A percentile compares a stretch with the other conserved stretches of the same genome.
These are phyloP conservation scores for Cotesia vestalis DNA, from an alignment of 1,140 invertebrate species.

Conservation along the genomic window DNA sequence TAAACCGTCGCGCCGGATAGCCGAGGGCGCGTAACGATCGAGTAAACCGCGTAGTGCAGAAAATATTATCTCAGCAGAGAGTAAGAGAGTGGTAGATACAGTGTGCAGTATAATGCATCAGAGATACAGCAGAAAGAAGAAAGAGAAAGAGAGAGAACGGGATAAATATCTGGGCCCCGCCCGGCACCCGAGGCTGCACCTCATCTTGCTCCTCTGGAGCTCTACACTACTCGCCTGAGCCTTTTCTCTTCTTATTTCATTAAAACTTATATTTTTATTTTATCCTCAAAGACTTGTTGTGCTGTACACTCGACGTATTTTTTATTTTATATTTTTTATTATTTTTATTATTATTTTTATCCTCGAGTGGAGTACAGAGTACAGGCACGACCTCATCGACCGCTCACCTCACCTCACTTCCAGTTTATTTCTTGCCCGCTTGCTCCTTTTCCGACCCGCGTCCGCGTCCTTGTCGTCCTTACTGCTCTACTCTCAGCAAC, in stretches of 20 bases:
- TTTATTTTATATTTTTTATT: constrained; percentile 33
- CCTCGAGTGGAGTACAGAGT: not conserved
- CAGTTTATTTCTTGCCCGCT: constrained; percentile 29
- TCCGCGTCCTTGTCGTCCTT: constrained; percentile 27
- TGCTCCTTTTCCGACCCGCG: not conserved
- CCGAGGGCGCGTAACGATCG: constrained; percentile 53
- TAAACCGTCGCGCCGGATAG: constrained; percentile 54
- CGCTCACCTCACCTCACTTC: constrained; percentile 44
- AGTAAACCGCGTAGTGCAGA: constrained; percentile 31
- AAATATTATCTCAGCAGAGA: constrained; percentile 24
- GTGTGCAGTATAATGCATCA: too few relatives aligned
- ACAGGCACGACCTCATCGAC: constrained; percentile 43
- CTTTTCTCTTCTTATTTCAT: constrained; percentile 52
- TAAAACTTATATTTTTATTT: constrained; percentile 46
- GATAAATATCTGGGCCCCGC: constrained; percentile 66
- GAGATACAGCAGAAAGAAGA: constrained; percentile 41
- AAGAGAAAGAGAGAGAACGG: constrained; percentile 48
- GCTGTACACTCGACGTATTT: constrained; percentile 28
- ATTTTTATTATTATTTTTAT: too few relatives aligned
- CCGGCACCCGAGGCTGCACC: constrained; percentile 62
- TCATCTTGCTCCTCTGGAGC: constrained; percentile 46
- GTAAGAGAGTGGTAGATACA: constrained; percentile 24
- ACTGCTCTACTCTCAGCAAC: constrained; percentile 30
- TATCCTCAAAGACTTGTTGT: constrained; percentile 31
- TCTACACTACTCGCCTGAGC: constrained; percentile 29